Base-by-base conservation (phyloP, 2,888 invertebrate species). In the Siphlonurus alternatus region DNA sequence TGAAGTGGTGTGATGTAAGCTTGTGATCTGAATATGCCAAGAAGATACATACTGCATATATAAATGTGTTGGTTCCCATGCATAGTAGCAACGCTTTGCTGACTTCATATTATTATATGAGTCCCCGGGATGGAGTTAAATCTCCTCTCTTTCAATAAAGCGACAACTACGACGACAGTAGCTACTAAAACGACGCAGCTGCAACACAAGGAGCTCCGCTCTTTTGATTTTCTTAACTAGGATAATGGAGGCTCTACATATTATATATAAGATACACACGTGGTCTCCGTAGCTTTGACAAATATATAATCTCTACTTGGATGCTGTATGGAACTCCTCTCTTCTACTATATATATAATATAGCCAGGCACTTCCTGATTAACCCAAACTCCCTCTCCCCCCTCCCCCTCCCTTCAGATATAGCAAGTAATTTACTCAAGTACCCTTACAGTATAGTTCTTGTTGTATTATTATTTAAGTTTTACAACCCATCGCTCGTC, bases 351-450 rank as follows among this genome's bases (percentile, higher is more conserved):
- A 38, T 38, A 38, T 10, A n/a, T n/a, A n/a, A n/a, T n/a, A n/a
- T n/a, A n/a, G n/a, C n/a, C n/a, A 38, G 38, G 38, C 38, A 56
- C 56, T 10, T 56, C 56, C 56, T 56, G 56, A 56, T 56, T 56
- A 56, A 56, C 56, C 56, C 56, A 56, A 56, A 56, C 19, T 7
- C 7, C 56, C 5, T 5, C 5, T n/a, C 56, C 22, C 20, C 56
- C 22, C 38, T 38, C 38, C 15, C 38, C 15, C 38, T 38, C 38
- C 15, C 38, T 38, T 10, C n/a, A n/a, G n/a, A n/a, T n/a, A n/a
- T n/a, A n/a, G n/a, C n/a, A 38, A 38, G 38, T 38, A 38, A 38
- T 38, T 38, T 38, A 38, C 38, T 38, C 38, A 10, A n/a, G n/a
- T 15, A 38, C 38, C 15, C 38, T 38, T n/a, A 38, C 5, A 38